Evolutionary conservation across 1,140 invertebrate species (phyloP).

Genomic region (Magallana gigas): DNA sequence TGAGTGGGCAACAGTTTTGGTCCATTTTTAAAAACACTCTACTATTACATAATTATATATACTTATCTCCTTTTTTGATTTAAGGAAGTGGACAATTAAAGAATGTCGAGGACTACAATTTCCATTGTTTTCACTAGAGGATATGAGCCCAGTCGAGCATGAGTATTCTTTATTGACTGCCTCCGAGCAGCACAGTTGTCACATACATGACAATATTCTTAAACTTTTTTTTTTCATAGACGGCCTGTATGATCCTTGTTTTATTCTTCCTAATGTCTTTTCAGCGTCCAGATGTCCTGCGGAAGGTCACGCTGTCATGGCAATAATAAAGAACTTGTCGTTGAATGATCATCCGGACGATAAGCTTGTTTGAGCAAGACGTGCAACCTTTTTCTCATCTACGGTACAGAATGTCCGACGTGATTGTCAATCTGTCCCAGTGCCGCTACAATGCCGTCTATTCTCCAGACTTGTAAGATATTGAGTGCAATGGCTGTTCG

Average conservation of each 20-base stretch:
- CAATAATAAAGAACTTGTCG: slow-evolving; percentile 13
- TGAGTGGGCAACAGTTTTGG: slow-evolving; percentile 62
- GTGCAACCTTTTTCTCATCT: slow-evolving; percentile 18
- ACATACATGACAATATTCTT: not conserved
- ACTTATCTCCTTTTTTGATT: slow-evolving; percentile 64
- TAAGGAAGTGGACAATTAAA: slow-evolving; percentile 52
- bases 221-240: slow-evolving; percentile 18
- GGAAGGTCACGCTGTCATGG: slow-evolving; percentile 51
- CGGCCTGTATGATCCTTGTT: slow-evolving; percentile 50
- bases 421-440: slow-evolving; percentile 52
- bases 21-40: slow-evolving; percentile 71
- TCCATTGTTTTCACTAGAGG: slow-evolving; percentile 58
- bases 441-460: slow-evolving; percentile 51
- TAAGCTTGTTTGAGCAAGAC: not conserved
- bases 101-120: slow-evolving; percentile 69
- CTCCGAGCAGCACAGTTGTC: slow-evolving; percentile 47
- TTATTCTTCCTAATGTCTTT: slow-evolving; percentile 43
- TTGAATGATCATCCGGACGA: slow-evolving; percentile 32
- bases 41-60: slow-evolving; percentile 63
- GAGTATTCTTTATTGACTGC: slow-evolving; percentile 9
- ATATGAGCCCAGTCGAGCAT: not conserved
- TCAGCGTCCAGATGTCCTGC: slow-evolving; percentile 50
- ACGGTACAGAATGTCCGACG: slow-evolving; percentile 38
- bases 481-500: slow-evolving; percentile 42
- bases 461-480: not conserved